Base-by-base conservation (phyloP, 2,113 vertebrate genomes). In the Helogale parvula region DNA sequence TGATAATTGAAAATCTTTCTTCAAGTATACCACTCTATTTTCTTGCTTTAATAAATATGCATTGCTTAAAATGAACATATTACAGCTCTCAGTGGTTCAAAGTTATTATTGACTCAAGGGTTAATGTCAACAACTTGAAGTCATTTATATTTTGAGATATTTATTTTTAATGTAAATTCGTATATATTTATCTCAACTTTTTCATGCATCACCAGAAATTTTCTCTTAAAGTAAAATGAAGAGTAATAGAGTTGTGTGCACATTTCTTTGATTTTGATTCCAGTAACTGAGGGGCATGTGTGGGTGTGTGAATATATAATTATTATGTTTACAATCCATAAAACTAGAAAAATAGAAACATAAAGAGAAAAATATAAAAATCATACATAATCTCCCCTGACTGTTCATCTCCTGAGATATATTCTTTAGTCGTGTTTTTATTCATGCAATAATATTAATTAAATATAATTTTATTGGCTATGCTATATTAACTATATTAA, bases 1-100 rank as follows among this genome's bases (percentile, higher is more conserved):
- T 84, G 66, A 82, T 72, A 86, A 94, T 31, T 90, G 66, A 80
- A 94, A 95, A 91, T 93, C 52, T 95, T 92, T 76, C 8, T 90
- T 92, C 12, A 21, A 84, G 47, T 93, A 66, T 69, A 19, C 41
- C 71, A 2, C 71, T 90, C 47, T 90, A 52, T 5, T 79, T 97
- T 79, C 38, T 96, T 65, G n/a, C 52, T 50, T 92, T 96, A 66
- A 66, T 41, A 65, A 38, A 5, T 80, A 5, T 54, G 41, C 11
- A 47, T 25, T 54, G 12, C 23, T 79, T 54, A 90, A 96, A 93
- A 80, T 84, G 71, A 94, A 63, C n/a, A 66, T 77, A 90, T 90
- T 94, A 66, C 15, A 77, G 13, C 16, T 72, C 3, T 96, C 33
- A 95, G 0, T 69, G 23, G 19, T 65, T 71, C 33, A 60, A 74